These are phyloP conservation scores for Rhynchomys soricoides DNA, from an alignment of 2,113 vertebrate species.

Conservation along the genomic window DNA sequence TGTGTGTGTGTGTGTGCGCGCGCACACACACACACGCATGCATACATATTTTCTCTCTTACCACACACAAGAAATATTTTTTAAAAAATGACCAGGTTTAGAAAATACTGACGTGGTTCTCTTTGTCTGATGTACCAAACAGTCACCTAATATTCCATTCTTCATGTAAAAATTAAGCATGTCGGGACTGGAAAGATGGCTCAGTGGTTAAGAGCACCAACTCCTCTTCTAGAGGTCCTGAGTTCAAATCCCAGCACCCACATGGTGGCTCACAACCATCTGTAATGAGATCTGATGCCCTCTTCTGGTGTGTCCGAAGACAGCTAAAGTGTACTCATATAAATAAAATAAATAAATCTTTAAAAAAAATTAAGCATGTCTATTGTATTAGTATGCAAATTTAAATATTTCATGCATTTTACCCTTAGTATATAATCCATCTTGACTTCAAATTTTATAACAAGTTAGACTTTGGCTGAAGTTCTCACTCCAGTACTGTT, in stretches of 20 bases:
- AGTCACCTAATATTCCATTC: neutral
- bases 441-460: constrained; percentile 42
- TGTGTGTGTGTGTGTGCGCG: neutral
- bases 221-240: no score
- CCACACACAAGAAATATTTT: neutral
- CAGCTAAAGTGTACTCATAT: no score
- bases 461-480: neutral
- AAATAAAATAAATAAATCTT: no score
- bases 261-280: no score
- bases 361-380: neutral
- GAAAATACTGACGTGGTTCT: neutral
- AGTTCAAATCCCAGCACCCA: no score
- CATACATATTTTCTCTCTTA: no score
- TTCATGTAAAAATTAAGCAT: neutral
- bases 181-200: no score
- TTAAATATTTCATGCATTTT: neutral
- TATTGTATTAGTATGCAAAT: neutral
- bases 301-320: no score
- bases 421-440: neutral
- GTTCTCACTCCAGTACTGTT: neutral
- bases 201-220: no score
- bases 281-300: no score
- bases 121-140: neutral
- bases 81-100: neutral
- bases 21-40: neutral